These are phyloP conservation scores for Colistium nudipinnis DNA, from an alignment of 2,113 vertebrate genomes.

Conservation along the genomic window DNA sequence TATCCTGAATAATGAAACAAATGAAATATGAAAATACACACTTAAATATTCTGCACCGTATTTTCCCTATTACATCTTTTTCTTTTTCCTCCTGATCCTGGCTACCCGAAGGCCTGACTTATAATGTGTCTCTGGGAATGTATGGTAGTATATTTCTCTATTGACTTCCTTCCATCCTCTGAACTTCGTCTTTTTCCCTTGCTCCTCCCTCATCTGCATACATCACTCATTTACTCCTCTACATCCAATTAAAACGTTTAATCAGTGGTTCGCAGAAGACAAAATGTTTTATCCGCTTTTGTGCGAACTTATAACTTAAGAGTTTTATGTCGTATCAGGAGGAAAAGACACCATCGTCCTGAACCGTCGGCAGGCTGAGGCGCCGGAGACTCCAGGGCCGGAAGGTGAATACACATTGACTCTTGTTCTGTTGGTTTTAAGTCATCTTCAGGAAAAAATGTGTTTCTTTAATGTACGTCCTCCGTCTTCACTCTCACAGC, in stretches of 20 bases:
- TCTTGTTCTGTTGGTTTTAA: neutral
- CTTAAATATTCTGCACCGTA: slow-evolving; percentile 4
- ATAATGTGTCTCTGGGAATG: slow-evolving; percentile 95
- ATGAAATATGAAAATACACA: neutral
- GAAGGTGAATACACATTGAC: slow-evolving; percentile 36
- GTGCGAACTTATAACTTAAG: neutral
- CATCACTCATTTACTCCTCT: neutral
- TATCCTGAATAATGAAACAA: neutral
- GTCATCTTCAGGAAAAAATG: neutral
- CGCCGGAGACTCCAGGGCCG: slow-evolving; percentile 13
- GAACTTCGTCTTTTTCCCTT: slow-evolving; percentile 10
- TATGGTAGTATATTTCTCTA: slow-evolving; percentile 88
- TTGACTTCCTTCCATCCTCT: slow-evolving; percentile 10
- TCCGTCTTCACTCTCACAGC: slow-evolving; percentile 16
- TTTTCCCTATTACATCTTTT: slow-evolving; percentile 71
- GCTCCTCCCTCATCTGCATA: neutral
- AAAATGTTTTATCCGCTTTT: slow-evolving; percentile 3
- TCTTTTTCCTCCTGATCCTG: slow-evolving; percentile 61
- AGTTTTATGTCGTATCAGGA: slow-evolving; percentile 49
- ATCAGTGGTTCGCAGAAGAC: neutral
- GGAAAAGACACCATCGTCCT: slow-evolving; percentile 62
- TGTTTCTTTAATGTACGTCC: neutral
- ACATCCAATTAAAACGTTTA: neutral
- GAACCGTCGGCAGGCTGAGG: slow-evolving; percentile 33
- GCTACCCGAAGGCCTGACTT: slow-evolving; percentile 94